Evolutionary conservation across 2,797 vertebrate genomes (phyloP).

Genomic region (Philypnodon macrostomus): DNA sequence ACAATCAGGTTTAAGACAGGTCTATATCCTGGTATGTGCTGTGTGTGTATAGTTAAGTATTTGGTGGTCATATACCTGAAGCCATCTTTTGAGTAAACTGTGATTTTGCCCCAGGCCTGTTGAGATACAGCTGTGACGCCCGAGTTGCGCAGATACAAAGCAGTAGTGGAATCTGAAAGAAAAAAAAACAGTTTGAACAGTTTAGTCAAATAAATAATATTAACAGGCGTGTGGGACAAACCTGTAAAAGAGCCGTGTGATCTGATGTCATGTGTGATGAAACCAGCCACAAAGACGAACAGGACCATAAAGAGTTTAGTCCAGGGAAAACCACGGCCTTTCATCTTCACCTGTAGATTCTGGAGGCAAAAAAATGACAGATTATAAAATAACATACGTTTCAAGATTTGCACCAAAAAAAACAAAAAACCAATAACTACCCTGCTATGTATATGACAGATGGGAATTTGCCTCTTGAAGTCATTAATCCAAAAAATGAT

Average conservation of each 20-base stretch:
- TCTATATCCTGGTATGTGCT: too few species aligned
- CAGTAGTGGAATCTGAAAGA: conserved; percentile 80
- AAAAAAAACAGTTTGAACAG: neutral
- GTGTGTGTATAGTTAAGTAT: neutral
- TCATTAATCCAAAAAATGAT: too few species aligned
- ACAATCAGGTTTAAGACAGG: too few species aligned
- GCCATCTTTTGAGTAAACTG: conserved; percentile 74
- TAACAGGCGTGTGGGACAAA: conserved; percentile 35
- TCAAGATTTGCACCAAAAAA: too few species aligned
- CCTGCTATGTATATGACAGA: too few species aligned
- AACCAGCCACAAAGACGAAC: conserved; percentile 77
- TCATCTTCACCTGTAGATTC: conserved; percentile 85
- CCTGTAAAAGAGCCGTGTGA: conserved; percentile 84
- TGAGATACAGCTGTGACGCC: conserved; percentile 79
- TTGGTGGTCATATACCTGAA: conserved; percentile 79
- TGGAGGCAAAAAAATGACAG: conserved; percentile 39
- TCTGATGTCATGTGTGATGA: conserved; percentile 83
- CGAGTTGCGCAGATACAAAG: conserved; percentile 74
- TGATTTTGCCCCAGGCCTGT: conserved; percentile 81
- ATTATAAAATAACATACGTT: too few species aligned
- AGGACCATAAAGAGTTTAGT: conserved; percentile 79
- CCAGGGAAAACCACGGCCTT: conserved; percentile 82
- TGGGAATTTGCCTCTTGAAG: too few species aligned
- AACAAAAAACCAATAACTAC: too few species aligned
- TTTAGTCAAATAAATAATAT: neutral